A percentile compares a stretch with the other conserved stretches of the same genome.
Evolutionary conservation across 2,797 vertebrate genomes (phyloP).

Genomic region (Lepilemur ruficaudatus): DNA sequence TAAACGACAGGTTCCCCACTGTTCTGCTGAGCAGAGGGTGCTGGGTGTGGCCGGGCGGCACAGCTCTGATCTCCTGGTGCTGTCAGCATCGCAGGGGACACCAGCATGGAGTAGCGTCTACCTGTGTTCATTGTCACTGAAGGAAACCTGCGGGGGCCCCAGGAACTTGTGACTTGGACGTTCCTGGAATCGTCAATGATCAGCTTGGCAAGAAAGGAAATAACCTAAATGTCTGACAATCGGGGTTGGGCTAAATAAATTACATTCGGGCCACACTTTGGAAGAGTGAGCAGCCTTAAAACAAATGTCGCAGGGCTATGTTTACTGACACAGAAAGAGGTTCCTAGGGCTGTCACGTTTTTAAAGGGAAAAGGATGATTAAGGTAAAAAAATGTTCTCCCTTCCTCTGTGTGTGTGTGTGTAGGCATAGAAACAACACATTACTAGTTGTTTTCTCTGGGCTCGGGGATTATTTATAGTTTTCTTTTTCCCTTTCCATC

Average conservation of each 20-base stretch:
- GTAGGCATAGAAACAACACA: background rate
- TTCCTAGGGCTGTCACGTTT: background rate
- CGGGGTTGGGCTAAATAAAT: background rate
- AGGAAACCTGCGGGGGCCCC: background rate
- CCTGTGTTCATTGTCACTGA: background rate
- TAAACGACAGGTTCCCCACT: background rate
- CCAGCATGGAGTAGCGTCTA: background rate
- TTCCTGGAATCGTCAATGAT: background rate
- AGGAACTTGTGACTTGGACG: accelerated
- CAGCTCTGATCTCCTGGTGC: background rate
- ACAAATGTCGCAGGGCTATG: background rate
- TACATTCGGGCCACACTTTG: background rate
- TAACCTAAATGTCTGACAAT: background rate
- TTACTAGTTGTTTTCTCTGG: slow-evolving; percentile 5
- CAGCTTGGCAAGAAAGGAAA: background rate
- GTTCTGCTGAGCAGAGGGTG: background rate
- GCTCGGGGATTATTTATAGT: background rate
- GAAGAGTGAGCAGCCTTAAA: background rate
- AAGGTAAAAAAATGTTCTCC: background rate
- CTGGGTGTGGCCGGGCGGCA: background rate
- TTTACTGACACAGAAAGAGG: background rate
- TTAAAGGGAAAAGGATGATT: slow-evolving; percentile 8
- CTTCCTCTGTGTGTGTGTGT: too few relatives aligned
- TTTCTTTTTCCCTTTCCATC: background rate
- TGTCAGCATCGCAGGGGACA: background rate